Evolutionary conservation across 2,888 invertebrate species (phyloP), one percentile per base, ranked within the genome.

Genomic region (Brenthis daphne): DNA sequence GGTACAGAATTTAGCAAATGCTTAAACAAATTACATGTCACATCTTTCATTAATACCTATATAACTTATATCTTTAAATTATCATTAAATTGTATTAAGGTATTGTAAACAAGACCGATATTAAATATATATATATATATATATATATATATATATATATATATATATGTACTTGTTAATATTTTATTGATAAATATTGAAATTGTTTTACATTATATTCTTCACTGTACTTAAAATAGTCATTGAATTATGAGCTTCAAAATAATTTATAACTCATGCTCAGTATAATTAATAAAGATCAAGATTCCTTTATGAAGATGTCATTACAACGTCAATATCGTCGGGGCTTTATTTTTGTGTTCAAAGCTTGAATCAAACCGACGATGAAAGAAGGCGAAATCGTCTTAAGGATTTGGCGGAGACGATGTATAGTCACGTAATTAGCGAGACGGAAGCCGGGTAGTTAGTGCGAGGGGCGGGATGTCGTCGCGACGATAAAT

Each of bases 401-500:
- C 82, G 81, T 83, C 85, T 86, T 83, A 83, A 88, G 86, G 37
- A 87, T 88, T 88, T 89, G 81, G 83, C 83, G 82, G 83, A 82
- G 83, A 80, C 81, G 61, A 55, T 64, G 79, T 78, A 77, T 77
- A 75, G 81, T 85, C 82, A 84, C 82, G 89, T 89, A 90, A 91
- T 92, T 91, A 90, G 85, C 84, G 80, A 85, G 83, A 83, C 87
- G 87, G 89, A 88, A 90, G 89, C 88, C 75, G 84, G 81, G 87
- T 88, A 88, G 89, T 89, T 88, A 88, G 88, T 83, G 85, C 78
- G 80, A 85, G 88, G 87, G 91, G 90, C 90, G 89, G 89, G 88
- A 85, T 90, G 91, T 89, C 90, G 86, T 85, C 85, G 84, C 83
- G 80, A 83, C 87, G 88, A 92, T 92, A 92, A 91, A 92, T 92